These are phyloP conservation scores for Cerastis leucographa DNA, from an alignment of 2,888 invertebrate species.

Conservation along the genomic window DNA sequence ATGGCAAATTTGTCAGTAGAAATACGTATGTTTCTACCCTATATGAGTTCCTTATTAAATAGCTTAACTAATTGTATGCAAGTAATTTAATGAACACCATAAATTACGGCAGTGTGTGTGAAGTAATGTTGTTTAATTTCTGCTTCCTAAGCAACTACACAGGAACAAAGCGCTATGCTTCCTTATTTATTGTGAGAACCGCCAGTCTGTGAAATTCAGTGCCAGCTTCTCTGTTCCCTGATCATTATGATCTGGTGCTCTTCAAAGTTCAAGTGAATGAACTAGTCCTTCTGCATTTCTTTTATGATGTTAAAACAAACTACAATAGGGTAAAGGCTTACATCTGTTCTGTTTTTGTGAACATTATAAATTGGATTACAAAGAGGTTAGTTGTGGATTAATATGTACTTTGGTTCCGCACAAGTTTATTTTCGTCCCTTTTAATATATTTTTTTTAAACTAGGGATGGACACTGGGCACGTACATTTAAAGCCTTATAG, in stretches of 20 bases:
- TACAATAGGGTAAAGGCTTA: constrained; percentile 51
- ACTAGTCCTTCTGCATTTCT: constrained; percentile 22
- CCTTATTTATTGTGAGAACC: no score
- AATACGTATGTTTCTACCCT: not conserved
- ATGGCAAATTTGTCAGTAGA: not conserved
- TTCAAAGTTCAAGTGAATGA: no score
- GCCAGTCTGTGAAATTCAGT: no score
- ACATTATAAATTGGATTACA: constrained; percentile 60
- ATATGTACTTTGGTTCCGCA: constrained; percentile 25
- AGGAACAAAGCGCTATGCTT: no score
- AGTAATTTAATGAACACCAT: not conserved
- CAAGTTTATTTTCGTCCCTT: constrained; percentile 17
- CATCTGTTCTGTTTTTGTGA: constrained; percentile 65
- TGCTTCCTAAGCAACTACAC: not conserved
- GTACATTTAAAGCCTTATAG: no score
- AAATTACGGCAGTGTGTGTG: not conserved
- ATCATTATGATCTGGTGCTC: no score
- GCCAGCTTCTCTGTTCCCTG: no score
- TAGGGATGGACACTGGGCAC: no score
- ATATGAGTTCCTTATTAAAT: not conserved
- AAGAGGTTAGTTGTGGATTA: constrained; percentile 37
- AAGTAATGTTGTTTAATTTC: not conserved
- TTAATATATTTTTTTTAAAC: no score
- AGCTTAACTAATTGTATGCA: not conserved
- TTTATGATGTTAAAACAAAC: constrained; percentile 4